Base-by-base conservation (phyloP, 1,140 invertebrate species). In the Drosophila sulfurigaster region DNA sequence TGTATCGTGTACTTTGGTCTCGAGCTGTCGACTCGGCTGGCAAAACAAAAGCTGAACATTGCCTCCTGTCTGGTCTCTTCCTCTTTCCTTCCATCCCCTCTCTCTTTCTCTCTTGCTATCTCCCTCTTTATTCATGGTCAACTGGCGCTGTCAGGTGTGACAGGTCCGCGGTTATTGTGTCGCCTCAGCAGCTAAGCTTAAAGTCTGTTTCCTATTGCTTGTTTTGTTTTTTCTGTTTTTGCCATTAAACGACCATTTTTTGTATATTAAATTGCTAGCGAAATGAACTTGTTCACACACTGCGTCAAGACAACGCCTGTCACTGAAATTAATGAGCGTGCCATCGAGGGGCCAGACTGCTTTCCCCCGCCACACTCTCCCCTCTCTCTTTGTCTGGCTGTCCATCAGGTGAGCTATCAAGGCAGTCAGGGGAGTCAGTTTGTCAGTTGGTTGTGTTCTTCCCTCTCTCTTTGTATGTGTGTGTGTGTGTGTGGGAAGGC, bases 241-340 rank as follows among this genome's bases (percentile, higher is more conserved):
- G 49, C 13, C 52, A 57, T 57, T 66, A 63, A 79, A 67, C 71
- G 75, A 65, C 68, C 20, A 25, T 70, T 56, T 30, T 32, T 32
- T 52, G 51, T 43, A 49, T 67, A 59, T 63, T 73, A 79, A 87
- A 87, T 88, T 83, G 77, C 81, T 73, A 77, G 69, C 78, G 74
- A 83, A 83, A 83, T 85, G 68, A 86, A 78, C 74, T 86, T 86
- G 82, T 85, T 85, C 72, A 68, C 79, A 82, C 67, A 70, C 71
- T 46, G 35, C 25, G 35, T 16, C 25, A 45, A 35, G 38, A 72
- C 69, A 69, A 74, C 11, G 71, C 51, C 59, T 69, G 64, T 78
- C 82, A 69, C 62, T 67, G 46, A 88, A 87, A 88, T 87, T 80
- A 83, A 87, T 87, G 83, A 88, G 83, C 68, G 54, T 78, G 46